Evolutionary conservation across 1,140 invertebrate species (phyloP).

Genomic region (Camponotus floridanus): DNA sequence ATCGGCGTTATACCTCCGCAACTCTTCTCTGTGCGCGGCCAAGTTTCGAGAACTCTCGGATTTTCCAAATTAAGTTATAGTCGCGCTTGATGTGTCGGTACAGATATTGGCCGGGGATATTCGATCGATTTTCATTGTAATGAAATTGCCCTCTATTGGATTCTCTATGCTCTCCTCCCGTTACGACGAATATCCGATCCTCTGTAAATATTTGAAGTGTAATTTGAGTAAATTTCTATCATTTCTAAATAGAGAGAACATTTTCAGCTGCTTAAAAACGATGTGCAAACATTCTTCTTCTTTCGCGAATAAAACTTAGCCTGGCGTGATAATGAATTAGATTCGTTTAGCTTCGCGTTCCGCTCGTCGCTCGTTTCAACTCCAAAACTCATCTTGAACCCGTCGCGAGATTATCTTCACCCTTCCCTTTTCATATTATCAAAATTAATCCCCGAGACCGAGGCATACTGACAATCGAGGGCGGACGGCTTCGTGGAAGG

Average conservation of each 20-base stretch:
- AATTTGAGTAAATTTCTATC: constrained; percentile 29
- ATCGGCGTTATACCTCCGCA: constrained; percentile 28
- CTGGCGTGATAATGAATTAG: constrained; percentile 42
- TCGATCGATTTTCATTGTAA: constrained; percentile 51
- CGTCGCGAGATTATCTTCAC: constrained; percentile 21
- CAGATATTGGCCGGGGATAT: constrained; percentile 48
- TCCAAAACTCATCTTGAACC: constrained; percentile 30
- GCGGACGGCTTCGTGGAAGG: constrained; percentile 60
- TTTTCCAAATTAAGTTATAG: constrained; percentile 57
- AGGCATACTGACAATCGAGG: constrained; percentile 65
- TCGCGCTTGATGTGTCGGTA: constrained; percentile 38
- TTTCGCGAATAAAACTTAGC: constrained; percentile 20
- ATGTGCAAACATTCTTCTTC: constrained; percentile 45
- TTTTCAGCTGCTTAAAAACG: constrained; percentile 19
- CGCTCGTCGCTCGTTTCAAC: constrained; percentile 23
- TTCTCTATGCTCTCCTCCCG: constrained; percentile 17
- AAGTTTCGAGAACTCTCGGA: constrained; percentile 52
- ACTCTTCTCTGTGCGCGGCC: neutral
- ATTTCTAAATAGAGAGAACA: constrained; percentile 8
- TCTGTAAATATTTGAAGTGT: constrained; percentile 53
- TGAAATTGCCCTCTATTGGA: constrained; percentile 50
- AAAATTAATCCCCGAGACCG: constrained; percentile 44
- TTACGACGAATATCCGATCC: constrained; percentile 29
- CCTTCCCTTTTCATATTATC: constrained; percentile 33
- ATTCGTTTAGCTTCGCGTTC: constrained; percentile 24